Conservation (phyloP, 64 coral and sea anemone genomes). For the Stichodactyla helianthus region DNA sequence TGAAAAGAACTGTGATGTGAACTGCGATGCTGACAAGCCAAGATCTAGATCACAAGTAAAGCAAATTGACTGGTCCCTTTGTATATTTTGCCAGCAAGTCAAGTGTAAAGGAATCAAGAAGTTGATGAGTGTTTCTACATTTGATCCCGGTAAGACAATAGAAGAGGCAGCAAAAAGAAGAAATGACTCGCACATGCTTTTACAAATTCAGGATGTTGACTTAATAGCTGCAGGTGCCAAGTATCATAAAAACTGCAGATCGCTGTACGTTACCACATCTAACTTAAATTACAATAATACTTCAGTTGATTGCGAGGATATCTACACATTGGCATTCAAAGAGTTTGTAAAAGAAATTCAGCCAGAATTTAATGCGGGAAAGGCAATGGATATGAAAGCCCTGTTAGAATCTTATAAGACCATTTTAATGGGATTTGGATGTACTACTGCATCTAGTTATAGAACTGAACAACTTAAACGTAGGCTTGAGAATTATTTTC, state of each 20-base stretch:
- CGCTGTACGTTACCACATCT: slow-evolving; percentile 39
- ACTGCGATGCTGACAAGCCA: not conserved
- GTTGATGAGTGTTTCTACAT: slow-evolving; percentile 23
- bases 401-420: slow-evolving; percentile 19
- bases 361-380: slow-evolving; percentile 27
- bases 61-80: slow-evolving; percentile 49
- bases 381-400: slow-evolving; percentile 23
- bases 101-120: slow-evolving; percentile 26
- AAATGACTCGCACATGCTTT: slow-evolving; percentile 16
- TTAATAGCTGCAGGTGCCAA: slow-evolving; percentile 31
- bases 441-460: slow-evolving; percentile 13
- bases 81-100: slow-evolving; percentile 39
- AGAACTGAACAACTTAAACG: slow-evolving; percentile 4
- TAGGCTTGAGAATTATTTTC: slow-evolving; percentile 14
- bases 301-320: not conserved
- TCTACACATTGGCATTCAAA: slow-evolving; percentile 26
- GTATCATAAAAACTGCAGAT: slow-evolving; percentile 38
- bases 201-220: slow-evolving; percentile 29
- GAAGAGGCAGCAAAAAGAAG: slow-evolving; percentile 16
- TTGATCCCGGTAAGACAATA: slow-evolving; percentile 47
- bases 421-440: not conserved
- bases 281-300: slow-evolving; percentile 33
- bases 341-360: slow-evolving; percentile 20
- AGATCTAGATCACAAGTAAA: not conserved
- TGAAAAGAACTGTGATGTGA: not conserved